Evolutionary conservation across 2,113 vertebrate genomes (phyloP).

Genomic region (Mellivora capensis): DNA sequence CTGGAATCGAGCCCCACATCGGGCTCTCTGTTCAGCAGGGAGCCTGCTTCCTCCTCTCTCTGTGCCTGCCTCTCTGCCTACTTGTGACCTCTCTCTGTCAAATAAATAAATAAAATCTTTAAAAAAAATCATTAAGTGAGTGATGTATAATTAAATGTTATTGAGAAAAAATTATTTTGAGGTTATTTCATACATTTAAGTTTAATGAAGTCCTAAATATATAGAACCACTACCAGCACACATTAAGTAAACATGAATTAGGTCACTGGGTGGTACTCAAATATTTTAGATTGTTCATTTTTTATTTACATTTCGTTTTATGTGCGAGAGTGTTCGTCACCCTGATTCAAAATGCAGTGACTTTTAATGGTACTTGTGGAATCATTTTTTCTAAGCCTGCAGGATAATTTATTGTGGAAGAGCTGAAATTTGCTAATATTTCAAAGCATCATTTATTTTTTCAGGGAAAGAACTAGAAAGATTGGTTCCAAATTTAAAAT

Average conservation of each 20-base stretch:
- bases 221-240: neutral
- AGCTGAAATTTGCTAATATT: neutral
- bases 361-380: neutral
- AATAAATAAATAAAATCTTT: no score
- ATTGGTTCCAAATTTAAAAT: conserved; percentile 49
- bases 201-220: conserved; percentile 15
- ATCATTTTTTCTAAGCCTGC: neutral
- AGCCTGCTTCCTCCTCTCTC: no score
- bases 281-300: neutral
- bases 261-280: neutral
- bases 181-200: neutral
- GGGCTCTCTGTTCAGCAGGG: no score
- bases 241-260: neutral
- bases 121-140: neutral
- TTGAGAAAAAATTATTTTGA: neutral
- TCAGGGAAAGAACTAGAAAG: neutral
- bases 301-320: neutral
- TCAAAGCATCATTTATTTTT: conserved; percentile 36
- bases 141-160: neutral
- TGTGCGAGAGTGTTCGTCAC: neutral
- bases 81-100: no score
- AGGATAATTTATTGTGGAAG: conserved; percentile 13
- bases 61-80: no score
- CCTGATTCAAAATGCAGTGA: neutral
- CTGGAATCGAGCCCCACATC: no score